phyloP scores from a whole-genome alignment of 2,797 vertebrate species.

The Scolopax rusticola region DNA sequence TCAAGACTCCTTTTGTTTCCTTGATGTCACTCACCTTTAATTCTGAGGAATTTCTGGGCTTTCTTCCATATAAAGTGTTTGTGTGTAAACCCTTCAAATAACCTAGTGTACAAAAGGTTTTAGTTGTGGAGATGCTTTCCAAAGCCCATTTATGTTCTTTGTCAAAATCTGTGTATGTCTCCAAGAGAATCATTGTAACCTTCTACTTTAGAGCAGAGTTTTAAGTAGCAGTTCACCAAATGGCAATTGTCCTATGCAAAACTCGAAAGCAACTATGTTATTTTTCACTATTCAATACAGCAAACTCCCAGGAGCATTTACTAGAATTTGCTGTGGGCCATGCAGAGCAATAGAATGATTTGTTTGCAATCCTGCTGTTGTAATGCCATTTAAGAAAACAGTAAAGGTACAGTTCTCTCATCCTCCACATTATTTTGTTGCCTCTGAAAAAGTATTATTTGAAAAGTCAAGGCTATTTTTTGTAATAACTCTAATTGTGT shows the following conservation, averaged over 20 bases:
- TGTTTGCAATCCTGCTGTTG: not conserved
- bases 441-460: not conserved
- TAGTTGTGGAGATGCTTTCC: slow-evolving; percentile 25
- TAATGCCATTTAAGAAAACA: not conserved
- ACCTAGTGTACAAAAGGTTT: slow-evolving; percentile 22
- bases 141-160: slow-evolving; percentile 34
- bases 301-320: not conserved
- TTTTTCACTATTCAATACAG: slow-evolving; percentile 39
- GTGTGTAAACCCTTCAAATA: slow-evolving; percentile 32
- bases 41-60: slow-evolving; percentile 64
- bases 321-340: not conserved
- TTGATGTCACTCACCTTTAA: slow-evolving; percentile 58
- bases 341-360: not conserved
- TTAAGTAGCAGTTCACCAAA: slow-evolving; percentile 30
- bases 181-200: slow-evolving; percentile 29
- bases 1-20: slow-evolving; percentile 50
- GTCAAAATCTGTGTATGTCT: not conserved
- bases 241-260: slow-evolving; percentile 10
- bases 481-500: not conserved
- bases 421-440: not conserved
- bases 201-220: slow-evolving; percentile 25
- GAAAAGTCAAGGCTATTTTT: not conserved
- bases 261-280: slow-evolving; percentile 15
- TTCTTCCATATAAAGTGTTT: slow-evolving; percentile 42
- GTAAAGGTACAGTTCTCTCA: not conserved